Conservation (phyloP, 2,888 invertebrate genomes). For the Aphidius colemani region DNA sequence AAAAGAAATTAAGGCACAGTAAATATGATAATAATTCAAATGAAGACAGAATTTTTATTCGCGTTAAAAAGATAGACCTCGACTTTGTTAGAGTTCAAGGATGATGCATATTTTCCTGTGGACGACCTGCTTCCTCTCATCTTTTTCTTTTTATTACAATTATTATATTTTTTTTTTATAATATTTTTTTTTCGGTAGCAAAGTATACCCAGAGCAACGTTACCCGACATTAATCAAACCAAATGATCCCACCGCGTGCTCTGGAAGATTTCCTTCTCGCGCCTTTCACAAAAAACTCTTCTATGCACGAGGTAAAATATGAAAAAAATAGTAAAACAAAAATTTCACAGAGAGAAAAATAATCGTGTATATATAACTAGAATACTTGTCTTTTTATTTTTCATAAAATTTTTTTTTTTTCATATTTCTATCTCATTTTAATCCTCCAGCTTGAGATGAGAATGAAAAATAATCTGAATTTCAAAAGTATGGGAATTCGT, state of each 20-base stretch:
- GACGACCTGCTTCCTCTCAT: constrained; percentile 10
- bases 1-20: no score
- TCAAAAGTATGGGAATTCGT: no score
- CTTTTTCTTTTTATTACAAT: constrained; percentile 14
- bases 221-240: constrained; percentile 25
- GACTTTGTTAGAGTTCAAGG: constrained; percentile 10
- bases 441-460: neutral
- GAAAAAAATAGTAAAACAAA: neutral
- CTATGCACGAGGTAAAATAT: neutral
- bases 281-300: constrained; percentile 20
- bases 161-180: constrained; percentile 1
- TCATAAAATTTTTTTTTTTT: no score
- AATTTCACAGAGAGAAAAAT: constrained; percentile 9
- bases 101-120: constrained; percentile 25
- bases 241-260: constrained; percentile 23
- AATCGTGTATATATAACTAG: neutral
- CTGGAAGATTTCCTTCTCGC: constrained; percentile 25
- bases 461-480: constrained; percentile 18
- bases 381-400: neutral
- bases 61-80: neutral
- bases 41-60: no score
- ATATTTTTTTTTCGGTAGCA: neutral
- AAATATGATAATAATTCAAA: no score
- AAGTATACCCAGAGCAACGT: constrained; percentile 15
- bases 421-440: no score